These are phyloP conservation scores for Poeciliopsis turneri DNA, from an alignment of 2,797 vertebrate genomes.

Conservation along the genomic window DNA sequence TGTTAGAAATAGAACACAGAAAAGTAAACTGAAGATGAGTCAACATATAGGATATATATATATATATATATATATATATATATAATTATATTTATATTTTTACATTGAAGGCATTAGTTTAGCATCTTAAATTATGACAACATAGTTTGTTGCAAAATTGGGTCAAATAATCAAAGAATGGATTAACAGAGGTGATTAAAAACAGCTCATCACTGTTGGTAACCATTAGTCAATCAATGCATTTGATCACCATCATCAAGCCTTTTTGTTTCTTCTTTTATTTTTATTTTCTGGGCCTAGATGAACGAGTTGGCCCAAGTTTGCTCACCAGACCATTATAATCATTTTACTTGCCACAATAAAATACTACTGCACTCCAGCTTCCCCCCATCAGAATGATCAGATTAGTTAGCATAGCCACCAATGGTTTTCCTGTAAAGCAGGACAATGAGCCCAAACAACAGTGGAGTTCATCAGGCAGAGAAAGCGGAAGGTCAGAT, in stretches of 20 bases:
- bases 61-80: too few species aligned
- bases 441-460: too few species aligned
- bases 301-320: neutral
- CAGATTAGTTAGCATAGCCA: too few species aligned
- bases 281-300: neutral
- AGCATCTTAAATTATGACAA: neutral
- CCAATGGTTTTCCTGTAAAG: too few species aligned
- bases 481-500: too few species aligned
- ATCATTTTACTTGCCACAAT: neutral
- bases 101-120: neutral
- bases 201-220: neutral
- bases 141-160: neutral
- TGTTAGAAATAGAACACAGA: slow-evolving; percentile 45
- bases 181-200: neutral
- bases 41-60: neutral
- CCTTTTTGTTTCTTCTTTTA: neutral
- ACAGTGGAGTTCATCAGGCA: too few species aligned
- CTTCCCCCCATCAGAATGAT: too few species aligned
- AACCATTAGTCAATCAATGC: neutral
- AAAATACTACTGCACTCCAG: neutral
- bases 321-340: too few species aligned
- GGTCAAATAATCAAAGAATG: neutral
- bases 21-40: neutral
- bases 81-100: too few species aligned
- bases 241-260: neutral